phyloP scores from a whole-genome alignment of 1,140 invertebrate genomes.

The Drosophila arawakana region DNA sequence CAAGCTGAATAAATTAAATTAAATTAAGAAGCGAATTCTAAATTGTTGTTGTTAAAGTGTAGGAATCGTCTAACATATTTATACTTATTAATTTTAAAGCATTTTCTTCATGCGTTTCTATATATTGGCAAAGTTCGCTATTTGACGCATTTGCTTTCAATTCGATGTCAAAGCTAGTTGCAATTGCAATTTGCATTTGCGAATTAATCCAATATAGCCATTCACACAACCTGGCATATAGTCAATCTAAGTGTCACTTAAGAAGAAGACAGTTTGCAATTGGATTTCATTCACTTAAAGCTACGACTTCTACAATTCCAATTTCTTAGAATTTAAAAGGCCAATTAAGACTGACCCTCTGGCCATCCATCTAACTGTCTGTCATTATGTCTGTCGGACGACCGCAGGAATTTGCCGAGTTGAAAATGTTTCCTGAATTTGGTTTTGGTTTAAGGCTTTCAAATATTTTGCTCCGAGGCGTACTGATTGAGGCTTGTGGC shows the following conservation, averaged over 20 bases:
- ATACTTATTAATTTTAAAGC: not conserved
- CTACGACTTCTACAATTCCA: not conserved
- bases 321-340: slow-evolving; percentile 26
- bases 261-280: slow-evolving; percentile 15
- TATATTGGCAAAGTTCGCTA: no score
- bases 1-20: no score
- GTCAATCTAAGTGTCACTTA: not conserved
- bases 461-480: slow-evolving; percentile 5
- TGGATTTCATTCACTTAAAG: slow-evolving; percentile 7
- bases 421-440: not conserved
- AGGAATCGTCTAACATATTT: no score
- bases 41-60: no score
- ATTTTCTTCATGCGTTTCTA: not conserved
- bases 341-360: slow-evolving; percentile 26
- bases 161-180: not conserved
- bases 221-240: slow-evolving; percentile 3
- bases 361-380: not conserved
- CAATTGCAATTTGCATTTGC: slow-evolving; percentile 29
- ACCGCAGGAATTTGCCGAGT: slow-evolving; percentile 8
- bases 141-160: not conserved
- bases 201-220: not conserved
- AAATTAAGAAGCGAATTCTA: no score
- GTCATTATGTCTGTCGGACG: not conserved
- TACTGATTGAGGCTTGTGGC: not conserved
- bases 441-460: not conserved